Evolutionary conservation across 2,888 invertebrate species (phyloP).

Genomic region (Drosophila monieri): DNA sequence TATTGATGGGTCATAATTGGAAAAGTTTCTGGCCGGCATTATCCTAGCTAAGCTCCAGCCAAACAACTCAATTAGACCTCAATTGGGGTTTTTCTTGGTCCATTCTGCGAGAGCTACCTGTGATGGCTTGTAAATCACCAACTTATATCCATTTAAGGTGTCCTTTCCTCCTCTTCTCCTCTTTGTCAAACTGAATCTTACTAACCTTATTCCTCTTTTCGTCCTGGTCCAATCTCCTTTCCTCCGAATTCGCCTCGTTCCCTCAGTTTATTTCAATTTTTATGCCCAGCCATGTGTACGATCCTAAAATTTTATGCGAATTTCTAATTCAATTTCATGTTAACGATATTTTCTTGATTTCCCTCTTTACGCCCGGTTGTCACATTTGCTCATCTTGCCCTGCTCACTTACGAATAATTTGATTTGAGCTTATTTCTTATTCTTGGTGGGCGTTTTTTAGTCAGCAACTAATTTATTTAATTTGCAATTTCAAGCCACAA

Average conservation of each 20-base stretch:
- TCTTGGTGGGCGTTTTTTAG: slow-evolving; percentile 17
- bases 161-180: no score
- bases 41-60: slow-evolving; percentile 28
- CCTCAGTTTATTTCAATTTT: slow-evolving; percentile 21
- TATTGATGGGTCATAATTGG: slow-evolving; percentile 60
- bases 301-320: slow-evolving; percentile 58
- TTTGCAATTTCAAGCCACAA: slow-evolving; percentile 55
- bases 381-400: slow-evolving; percentile 22
- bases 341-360: slow-evolving; percentile 57
- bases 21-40: slow-evolving; percentile 55
- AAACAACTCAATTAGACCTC: slow-evolving; percentile 47
- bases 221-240: neutral
- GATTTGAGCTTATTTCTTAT: slow-evolving; percentile 14
- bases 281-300: slow-evolving; percentile 51
- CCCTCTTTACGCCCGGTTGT: slow-evolving; percentile 14
- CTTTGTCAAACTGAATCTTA: slow-evolving; percentile 12
- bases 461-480: slow-evolving; percentile 64
- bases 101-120: slow-evolving; percentile 1
- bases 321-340: slow-evolving; percentile 69
- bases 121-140: slow-evolving; percentile 19
- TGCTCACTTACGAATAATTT: slow-evolving; percentile 10
- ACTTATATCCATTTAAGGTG: slow-evolving; percentile 19
- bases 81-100: slow-evolving; percentile 27
- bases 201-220: slow-evolving; percentile 16
- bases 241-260: neutral